Percentiles rank a stretch among this genome's conserved stretches.
These are phyloP conservation scores for Enteromius fasciolatus DNA, from an alignment of 2,797 vertebrate species.

Conservation along the genomic window DNA sequence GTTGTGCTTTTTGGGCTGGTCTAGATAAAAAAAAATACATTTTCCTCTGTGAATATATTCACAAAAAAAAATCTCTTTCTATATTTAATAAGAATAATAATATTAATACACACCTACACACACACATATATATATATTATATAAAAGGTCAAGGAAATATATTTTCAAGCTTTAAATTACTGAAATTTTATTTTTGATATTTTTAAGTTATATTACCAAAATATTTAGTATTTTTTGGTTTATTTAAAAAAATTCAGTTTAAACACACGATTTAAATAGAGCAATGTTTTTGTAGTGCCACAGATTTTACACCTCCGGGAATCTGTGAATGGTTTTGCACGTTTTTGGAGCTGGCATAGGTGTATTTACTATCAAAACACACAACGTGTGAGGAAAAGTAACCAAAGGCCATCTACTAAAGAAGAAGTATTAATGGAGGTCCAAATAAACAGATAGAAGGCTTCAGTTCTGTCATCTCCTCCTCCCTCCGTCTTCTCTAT, in stretches of 20 bases:
- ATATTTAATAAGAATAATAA: too few relatives aligned
- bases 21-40: not conserved
- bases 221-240: too few relatives aligned
- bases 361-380: not conserved
- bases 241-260: too few relatives aligned
- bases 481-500: constrained; percentile 29
- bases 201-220: too few relatives aligned
- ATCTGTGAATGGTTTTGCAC: not conserved
- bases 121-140: too few relatives aligned
- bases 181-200: too few relatives aligned
- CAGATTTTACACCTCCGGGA: not conserved
- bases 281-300: not conserved
- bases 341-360: not conserved
- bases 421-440: not conserved
- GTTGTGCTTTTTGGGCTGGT: not conserved
- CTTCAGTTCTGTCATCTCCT: constrained; percentile 24
- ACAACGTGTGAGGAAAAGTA: not conserved
- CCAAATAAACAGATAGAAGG: constrained; percentile 16
- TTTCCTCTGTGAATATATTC: not conserved
- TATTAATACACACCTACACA: too few relatives aligned
- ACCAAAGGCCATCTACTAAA: not conserved
- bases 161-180: not conserved
- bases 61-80: too few relatives aligned
- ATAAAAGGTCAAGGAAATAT: too few relatives aligned
- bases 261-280: too few relatives aligned